Base-by-base conservation (phyloP, 2,113 vertebrate genomes). In the Lonchura striata region DNA sequence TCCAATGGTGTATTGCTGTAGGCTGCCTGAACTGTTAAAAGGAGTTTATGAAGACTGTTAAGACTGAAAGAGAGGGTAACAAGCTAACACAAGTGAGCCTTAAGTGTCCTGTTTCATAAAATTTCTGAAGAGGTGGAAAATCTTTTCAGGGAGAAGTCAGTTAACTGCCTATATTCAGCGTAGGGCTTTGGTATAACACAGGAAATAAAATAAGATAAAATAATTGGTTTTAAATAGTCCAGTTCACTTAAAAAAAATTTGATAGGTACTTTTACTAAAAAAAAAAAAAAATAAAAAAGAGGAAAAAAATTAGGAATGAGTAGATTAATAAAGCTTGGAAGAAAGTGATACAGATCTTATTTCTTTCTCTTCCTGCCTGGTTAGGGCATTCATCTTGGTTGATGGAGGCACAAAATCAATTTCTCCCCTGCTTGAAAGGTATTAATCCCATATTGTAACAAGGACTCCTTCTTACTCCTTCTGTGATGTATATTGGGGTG, bases 351-450 rank as follows among this genome's bases (percentile, higher is more conserved):
- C n/a, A 80, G 53, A 57, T 80, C 21, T 66, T 65, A 10, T 50
- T 86, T 65, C 37, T 61, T 87, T 86, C 35, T 82, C 71, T 93
- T 90, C 42, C 46, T 13, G 46, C 33, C 46, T 85, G 42, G 30
- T 64, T 88, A 69, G 24, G 19, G 42, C 63, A 94, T 94, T 90
- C 59, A 80, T 94, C 79, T 80, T 8, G 0, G 39, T 14, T 90
- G 82, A 80, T 57, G 63, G 46, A 86, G 64, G 64, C 88, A 90
- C 50, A 92, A 82, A 94, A 93, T 92, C 92, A 86, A 47, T 95
- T 76, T 86, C 15, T 90, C 12, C 22, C 30, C 33, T 74, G 16
- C 68, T 66, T 74, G 59, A 80, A 90, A 74, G 39, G 50, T 33
- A 92, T 86, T 80, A 92, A 93, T 85, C 63, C 70, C 25, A 28